Percentiles rank a stretch among this genome's conserved stretches.
These are phyloP conservation scores for Acrobasis repandana DNA, from an alignment of 2,888 invertebrate genomes.

Conservation along the genomic window DNA sequence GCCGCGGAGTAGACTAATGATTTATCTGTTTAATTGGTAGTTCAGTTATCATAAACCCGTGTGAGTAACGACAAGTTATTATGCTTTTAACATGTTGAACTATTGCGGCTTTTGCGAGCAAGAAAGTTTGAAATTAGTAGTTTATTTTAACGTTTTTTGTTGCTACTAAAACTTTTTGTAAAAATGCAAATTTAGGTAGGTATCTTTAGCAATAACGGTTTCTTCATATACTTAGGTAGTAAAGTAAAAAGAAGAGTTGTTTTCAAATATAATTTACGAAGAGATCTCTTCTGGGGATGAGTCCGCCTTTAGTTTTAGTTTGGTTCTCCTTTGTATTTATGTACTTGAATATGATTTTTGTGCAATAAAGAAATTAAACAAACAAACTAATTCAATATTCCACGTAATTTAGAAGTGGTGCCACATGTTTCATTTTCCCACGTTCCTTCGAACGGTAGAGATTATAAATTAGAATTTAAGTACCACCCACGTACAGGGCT, in stretches of 20 bases:
- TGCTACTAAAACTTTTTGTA: no score
- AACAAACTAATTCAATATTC: background rate
- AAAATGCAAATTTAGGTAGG: no score
- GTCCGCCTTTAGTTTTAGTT: no score
- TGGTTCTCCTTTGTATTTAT: no score
- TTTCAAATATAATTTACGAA: background rate
- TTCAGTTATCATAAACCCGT: background rate
- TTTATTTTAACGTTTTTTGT: no score
- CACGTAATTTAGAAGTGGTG: background rate
- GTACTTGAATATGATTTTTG: no score
- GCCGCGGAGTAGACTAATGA: background rate
- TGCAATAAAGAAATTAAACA: no score
- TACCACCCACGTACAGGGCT: constrained; percentile 7
- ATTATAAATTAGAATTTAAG: constrained; percentile 9
- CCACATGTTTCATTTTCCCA: background rate
- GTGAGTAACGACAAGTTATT: background rate
- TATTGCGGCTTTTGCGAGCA: background rate
- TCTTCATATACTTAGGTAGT: background rate
- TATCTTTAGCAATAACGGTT: no score
- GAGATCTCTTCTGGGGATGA: no score
- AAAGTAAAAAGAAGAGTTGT: background rate
- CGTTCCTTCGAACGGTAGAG: background rate
- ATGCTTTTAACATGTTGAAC: background rate
- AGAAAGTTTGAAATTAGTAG: no score
- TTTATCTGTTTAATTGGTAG: background rate